Base-by-base conservation (phyloP, 2,888 invertebrate species). In the Pantelozetes paolii region DNA sequence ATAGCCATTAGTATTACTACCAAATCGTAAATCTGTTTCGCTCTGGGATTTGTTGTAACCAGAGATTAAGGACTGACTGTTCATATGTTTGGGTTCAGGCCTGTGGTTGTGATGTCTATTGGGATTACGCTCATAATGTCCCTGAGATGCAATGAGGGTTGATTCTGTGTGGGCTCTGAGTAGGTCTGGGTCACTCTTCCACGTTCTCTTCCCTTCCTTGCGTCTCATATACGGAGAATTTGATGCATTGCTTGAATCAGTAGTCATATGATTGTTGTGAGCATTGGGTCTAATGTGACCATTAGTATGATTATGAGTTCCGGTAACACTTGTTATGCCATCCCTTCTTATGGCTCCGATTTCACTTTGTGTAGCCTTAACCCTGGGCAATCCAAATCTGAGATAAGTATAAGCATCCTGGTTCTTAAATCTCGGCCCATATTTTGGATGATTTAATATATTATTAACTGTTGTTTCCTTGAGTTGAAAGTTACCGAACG, bases 381-480 rank as follows among this genome's bases (percentile, higher is more conserved):
- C 74, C 28, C 95, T 86, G 0, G 95, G 95, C 73, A 95, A 85
- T 0, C 95, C 95, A 81, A 94, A 95, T 83, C 94, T 94, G 77
- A 95, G 86, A 83, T 95, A 95, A 28, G 94, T 92, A 83, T 93
- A 93, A 87, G 94, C 93, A 82, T 94, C 92, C 74, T 78, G 78
- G 71, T 76, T 76, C 2, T 77, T 75, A 48, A 91, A 75, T 90
- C 88, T 91, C 90, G 75, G 92, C 90, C 80, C 94, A 74, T 85
- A 94, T 83, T 94, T 86, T 67, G 94, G 94, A 84, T 94, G 93
- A 64, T 89, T 88, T 71, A 92, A 83, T 78, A 94, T 94, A 73
- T 92, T 92, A 84, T 94, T 93, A 72, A 94, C 94, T 71, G 94
- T 94, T 75, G 94, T 92, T 81, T 95, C 94, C 76, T 94, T 86